Evolutionary conservation across 37 sponge, comb jelly and placozoan genomes (phyloP).

Genomic region (Haliclona indistincta): DNA sequence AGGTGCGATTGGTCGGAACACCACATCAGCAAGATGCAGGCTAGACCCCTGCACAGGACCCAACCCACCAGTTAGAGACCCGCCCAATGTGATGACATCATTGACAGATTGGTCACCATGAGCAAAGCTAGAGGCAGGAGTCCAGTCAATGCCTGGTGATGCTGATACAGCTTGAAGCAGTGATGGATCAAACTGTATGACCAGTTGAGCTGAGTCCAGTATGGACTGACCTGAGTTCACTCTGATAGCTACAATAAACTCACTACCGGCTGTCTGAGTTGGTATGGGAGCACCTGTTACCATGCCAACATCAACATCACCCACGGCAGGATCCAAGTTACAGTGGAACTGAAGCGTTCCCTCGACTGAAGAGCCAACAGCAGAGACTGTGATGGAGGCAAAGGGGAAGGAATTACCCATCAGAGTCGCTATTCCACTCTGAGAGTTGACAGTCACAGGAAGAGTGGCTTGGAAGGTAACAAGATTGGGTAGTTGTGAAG

Average conservation of each 20-base stretch:
- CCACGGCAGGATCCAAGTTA: constrained; percentile 74
- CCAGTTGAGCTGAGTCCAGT: constrained; percentile 52
- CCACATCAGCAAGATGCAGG: constrained; percentile 41
- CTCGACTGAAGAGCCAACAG: background rate
- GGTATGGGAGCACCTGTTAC: constrained; percentile 47
- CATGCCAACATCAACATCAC: constrained; percentile 78
- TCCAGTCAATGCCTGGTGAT: constrained; percentile 31
- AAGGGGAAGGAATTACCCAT: constrained; percentile 35
- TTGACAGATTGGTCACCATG: background rate
- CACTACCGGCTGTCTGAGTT: constrained; percentile 9
- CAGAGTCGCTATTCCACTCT: constrained; percentile 46
- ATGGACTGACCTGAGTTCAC: constrained; percentile 55
- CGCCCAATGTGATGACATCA: constrained; percentile 46
- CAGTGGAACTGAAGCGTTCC: constrained; percentile 10
- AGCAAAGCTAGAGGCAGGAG: constrained; percentile 6
- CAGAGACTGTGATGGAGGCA: background rate
- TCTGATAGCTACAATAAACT: constrained; percentile 44
- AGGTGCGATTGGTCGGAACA: constrained; percentile 26
- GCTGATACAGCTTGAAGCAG: constrained; percentile 24
- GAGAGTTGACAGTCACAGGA: constrained; percentile 18
- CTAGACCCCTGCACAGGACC: constrained; percentile 9
- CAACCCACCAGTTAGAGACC: constrained; percentile 22
- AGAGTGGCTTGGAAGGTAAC: constrained; percentile 32
- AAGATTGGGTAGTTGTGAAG: constrained; percentile 22
- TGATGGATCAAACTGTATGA: constrained; percentile 53